Conservation (phyloP, 30 jellyfish, hydroid and myxozoan genomes). For the Phacellophora camtschatica region DNA sequence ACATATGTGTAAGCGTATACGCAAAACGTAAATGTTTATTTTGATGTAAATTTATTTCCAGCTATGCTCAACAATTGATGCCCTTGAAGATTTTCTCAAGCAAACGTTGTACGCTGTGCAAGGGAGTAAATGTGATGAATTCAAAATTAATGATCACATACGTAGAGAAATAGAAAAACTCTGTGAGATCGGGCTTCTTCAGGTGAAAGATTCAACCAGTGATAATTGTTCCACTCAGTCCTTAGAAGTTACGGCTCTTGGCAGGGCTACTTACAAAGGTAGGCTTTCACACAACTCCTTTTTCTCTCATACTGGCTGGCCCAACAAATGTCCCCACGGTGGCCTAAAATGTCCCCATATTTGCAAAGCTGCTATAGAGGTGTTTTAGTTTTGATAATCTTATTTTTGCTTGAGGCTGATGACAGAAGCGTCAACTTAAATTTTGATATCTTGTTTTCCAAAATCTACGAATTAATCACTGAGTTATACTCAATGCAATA, state of each 20-base stretch:
- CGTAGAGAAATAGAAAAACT: constrained; percentile 28
- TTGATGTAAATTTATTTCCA: too few species aligned
- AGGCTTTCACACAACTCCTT: neutral
- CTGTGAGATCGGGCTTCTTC: constrained; percentile 45
- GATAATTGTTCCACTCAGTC: neutral
- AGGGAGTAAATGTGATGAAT: constrained; percentile 17
- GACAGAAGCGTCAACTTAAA: too few species aligned
- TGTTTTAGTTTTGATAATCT: too few species aligned
- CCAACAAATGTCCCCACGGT: too few species aligned
- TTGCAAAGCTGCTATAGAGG: too few species aligned
- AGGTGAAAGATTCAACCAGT: neutral
- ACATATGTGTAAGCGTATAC: too few species aligned
- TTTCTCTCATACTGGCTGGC: neutral
- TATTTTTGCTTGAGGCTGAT: too few species aligned
- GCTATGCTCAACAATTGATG: constrained; percentile 43
- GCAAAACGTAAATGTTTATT: too few species aligned
- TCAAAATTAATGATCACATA: constrained; percentile 3
- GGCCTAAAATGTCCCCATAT: too few species aligned
- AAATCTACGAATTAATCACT: too few species aligned
- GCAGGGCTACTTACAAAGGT: constrained; percentile 85
- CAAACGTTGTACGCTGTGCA: constrained; percentile 65
- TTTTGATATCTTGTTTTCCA: too few species aligned
- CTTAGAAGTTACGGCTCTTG: constrained; percentile 62
- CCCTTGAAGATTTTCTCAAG: constrained; percentile 2
- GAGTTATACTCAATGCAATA: too few species aligned